phyloP scores from a whole-genome alignment of 35 echinoderm and acorn worm species.

The Holothuria glaberrima region DNA sequence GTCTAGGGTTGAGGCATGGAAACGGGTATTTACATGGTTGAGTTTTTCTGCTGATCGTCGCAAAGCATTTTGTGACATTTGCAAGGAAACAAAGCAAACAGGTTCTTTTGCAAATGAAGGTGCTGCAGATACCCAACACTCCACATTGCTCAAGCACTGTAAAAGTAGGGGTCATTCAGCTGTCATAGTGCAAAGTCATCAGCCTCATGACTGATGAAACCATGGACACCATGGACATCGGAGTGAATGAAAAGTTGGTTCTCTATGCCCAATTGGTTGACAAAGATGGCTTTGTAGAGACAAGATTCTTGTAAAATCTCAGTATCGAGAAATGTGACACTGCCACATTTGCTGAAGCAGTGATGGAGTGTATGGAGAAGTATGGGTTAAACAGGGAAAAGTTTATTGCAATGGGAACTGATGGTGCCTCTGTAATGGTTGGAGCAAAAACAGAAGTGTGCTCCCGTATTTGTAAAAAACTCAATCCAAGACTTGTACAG shows the following conservation, averaged over 20 bases:
- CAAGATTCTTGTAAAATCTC: too few species aligned
- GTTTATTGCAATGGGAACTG: constrained; percentile 9
- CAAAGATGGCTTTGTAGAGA: constrained; percentile 32
- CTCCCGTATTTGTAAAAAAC: neutral
- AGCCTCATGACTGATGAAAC: constrained; percentile 28
- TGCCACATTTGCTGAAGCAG: too few species aligned
- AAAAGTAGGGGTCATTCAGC: too few species aligned
- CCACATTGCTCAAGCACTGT: too few species aligned
- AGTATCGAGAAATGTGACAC: constrained; percentile 13
- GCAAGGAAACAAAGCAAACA: too few species aligned
- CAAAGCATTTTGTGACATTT: too few species aligned
- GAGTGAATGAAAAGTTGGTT: constrained; percentile 33
- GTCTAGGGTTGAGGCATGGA: too few species aligned
- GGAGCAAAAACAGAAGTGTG: neutral
- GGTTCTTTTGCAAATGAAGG: too few species aligned
- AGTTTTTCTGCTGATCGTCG: too few species aligned
- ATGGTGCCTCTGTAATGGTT: constrained; percentile 29
- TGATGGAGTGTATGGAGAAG: too few species aligned
- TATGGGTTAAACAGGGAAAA: neutral
- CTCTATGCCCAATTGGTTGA: constrained; percentile 22
- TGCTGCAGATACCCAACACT: too few species aligned
- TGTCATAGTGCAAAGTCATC: neutral
- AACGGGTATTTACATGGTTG: too few species aligned
- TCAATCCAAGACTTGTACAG: neutral
- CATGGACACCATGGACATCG: neutral